These are phyloP conservation scores for Chaenocephalus aceratus DNA, from an alignment of 2,113 vertebrate genomes.

Conservation along the genomic window DNA sequence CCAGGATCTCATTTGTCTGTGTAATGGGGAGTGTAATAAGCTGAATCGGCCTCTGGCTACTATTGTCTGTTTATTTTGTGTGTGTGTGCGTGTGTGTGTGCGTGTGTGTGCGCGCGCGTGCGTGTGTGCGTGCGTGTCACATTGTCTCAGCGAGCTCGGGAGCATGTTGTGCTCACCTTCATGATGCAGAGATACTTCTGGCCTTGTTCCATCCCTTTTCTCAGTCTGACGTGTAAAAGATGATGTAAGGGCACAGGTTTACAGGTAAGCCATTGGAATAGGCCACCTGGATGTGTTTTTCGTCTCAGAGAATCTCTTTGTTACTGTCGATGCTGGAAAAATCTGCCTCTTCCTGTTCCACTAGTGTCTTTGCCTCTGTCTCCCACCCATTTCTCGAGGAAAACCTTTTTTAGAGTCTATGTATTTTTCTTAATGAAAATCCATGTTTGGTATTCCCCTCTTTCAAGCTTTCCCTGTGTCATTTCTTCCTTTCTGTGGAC, in stretches of 20 bases:
- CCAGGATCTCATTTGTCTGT: conserved; percentile 79
- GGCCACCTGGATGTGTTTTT: conserved; percentile 39
- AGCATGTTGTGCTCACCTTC: conserved; percentile 46
- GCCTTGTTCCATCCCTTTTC: conserved; percentile 16
- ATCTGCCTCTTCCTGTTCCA: conserved; percentile 22
- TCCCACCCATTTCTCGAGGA: conserved; percentile 43
- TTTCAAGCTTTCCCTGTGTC: conserved; percentile 27
- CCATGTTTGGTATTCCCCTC: conserved; percentile 28
- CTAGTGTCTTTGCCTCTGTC: conserved; percentile 8
- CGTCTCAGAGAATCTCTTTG: conserved; percentile 18
- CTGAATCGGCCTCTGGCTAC: conserved; percentile 62
- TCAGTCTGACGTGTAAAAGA: conserved; percentile 14
- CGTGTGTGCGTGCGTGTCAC: conserved; percentile 5
- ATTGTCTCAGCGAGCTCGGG: not conserved
- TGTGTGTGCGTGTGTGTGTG: conserved; percentile 11
- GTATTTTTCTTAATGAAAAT: conserved; percentile 56
- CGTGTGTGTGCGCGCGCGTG: conserved; percentile 12
- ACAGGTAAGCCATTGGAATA: conserved; percentile 47
- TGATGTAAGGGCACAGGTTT: conserved; percentile 14
- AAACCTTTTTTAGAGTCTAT: conserved; percentile 24
- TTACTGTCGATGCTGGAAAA: conserved; percentile 38
- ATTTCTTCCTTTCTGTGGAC: conserved; percentile 30
- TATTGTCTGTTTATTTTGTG: not conserved
- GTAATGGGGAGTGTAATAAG: conserved; percentile 79
- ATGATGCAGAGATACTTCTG: conserved; percentile 16